phyloP scores from a whole-genome alignment of 2,113 vertebrate genomes.

The Gyps fulvus region DNA sequence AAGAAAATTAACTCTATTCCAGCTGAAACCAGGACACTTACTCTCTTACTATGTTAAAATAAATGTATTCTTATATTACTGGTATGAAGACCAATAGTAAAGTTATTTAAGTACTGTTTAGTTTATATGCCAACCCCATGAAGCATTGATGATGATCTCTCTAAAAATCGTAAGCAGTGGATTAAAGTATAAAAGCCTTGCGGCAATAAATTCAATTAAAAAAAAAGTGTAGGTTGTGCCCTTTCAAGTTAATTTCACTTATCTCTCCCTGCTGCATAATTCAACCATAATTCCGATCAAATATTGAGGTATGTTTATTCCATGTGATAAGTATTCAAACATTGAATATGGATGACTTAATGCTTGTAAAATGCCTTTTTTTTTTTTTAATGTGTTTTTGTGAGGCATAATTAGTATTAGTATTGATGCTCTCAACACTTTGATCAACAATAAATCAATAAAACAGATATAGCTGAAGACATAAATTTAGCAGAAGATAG shows the following conservation, averaged over 20 bases:
- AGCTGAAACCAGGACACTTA: too few species aligned
- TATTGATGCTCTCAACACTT: background rate
- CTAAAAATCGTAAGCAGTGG: constrained; percentile 18
- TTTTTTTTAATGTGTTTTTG: background rate
- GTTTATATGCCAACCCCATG: background rate
- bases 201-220: constrained; percentile 2
- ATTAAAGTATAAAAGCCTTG: constrained; percentile 33
- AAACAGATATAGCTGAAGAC: background rate
- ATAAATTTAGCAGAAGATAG: background rate
- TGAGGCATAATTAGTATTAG: background rate
- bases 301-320: background rate
- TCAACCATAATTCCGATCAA: background rate
- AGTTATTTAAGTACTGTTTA: background rate
- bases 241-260: constrained; percentile 42
- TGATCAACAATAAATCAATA: background rate
- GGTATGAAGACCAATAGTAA: background rate
- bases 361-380: background rate
- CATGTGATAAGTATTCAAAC: background rate
- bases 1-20: too few species aligned
- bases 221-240: constrained; percentile 24
- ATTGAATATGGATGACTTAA: background rate
- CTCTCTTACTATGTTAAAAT: background rate
- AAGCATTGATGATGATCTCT: background rate
- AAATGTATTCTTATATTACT: background rate
- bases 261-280: background rate